Conservation (phyloP, 2,797 vertebrate genomes). For the Nyctibius grandis region DNA sequence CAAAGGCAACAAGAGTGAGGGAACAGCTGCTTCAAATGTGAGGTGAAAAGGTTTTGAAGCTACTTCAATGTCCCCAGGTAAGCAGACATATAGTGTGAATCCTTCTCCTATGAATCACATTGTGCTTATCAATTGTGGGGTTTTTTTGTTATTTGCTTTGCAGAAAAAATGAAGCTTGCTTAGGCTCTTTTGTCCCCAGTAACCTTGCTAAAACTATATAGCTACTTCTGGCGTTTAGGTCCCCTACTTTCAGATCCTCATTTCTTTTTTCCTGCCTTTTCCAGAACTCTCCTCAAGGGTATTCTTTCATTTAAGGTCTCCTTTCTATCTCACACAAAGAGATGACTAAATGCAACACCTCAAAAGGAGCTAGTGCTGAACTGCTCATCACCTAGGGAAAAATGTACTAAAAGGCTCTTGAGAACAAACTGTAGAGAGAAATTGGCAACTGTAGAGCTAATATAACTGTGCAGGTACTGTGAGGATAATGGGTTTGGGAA, state of each 20-base stretch:
- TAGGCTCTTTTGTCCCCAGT: neutral
- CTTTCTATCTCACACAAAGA: neutral
- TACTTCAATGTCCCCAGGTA: neutral
- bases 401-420: neutral
- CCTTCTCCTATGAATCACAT: neutral
- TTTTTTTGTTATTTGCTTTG: neutral
- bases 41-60: neutral
- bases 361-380: constrained; percentile 9
- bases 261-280: neutral
- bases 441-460: neutral
- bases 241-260: neutral
- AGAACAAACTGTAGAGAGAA: constrained; percentile 3
- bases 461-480: neutral
- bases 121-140: neutral
- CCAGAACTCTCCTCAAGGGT: neutral
- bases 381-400: constrained; percentile 12
- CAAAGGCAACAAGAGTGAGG: neutral
- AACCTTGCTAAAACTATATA: neutral
- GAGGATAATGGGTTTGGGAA: neutral
- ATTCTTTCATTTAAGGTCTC: neutral
- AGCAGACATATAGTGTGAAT: neutral
- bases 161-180: neutral
- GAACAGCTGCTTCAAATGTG: neutral
- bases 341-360: neutral
- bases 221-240: neutral